A percentile compares a stretch with the other conserved stretches of the same genome.
phyloP scores from a whole-genome alignment of 2,113 vertebrate species.

The Odontophorus gujanensis region DNA sequence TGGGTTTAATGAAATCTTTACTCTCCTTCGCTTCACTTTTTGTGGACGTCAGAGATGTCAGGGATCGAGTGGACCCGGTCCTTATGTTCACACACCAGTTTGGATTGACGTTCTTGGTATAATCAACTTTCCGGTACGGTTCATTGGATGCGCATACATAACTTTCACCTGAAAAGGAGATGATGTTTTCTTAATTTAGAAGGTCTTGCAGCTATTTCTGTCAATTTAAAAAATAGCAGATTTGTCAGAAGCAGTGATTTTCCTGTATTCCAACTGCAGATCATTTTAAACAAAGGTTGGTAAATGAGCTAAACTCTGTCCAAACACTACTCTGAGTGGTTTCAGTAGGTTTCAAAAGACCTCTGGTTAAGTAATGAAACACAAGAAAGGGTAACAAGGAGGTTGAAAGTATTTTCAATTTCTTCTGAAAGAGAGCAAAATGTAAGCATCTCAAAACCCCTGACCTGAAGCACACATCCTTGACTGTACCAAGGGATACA shows the following conservation, averaged over 20 bases:
- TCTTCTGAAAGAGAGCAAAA: background rate
- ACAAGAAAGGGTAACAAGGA: background rate
- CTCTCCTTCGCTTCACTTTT: slow-evolving; percentile 87
- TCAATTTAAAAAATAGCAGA: background rate
- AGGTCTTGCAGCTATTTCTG: background rate
- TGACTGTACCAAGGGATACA: background rate
- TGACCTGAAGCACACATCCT: background rate
- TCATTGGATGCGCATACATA: slow-evolving; percentile 98
- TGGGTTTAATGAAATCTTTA: slow-evolving; percentile 97
- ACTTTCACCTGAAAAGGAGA: slow-evolving; percentile 87
- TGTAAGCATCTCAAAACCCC: background rate
- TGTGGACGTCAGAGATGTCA: slow-evolving; percentile 79
- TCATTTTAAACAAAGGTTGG: background rate
- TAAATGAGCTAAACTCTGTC: background rate
- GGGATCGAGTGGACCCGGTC: slow-evolving; percentile 82
- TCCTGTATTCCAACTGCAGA: background rate
- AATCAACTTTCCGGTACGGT: slow-evolving; percentile 92
- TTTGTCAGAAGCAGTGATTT: background rate
- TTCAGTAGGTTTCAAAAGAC: background rate
- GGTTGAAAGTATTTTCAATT: background rate
- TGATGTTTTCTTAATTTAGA: background rate
- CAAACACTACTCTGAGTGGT: background rate
- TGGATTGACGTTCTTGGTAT: slow-evolving; percentile 94
- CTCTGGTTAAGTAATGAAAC: background rate
- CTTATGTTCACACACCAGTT: slow-evolving; percentile 96